A percentile compares a stretch with the other conserved stretches of the same genome.
phyloP scores from a whole-genome alignment of 2,113 vertebrate genomes.

The Neomonachus schauinslandi region DNA sequence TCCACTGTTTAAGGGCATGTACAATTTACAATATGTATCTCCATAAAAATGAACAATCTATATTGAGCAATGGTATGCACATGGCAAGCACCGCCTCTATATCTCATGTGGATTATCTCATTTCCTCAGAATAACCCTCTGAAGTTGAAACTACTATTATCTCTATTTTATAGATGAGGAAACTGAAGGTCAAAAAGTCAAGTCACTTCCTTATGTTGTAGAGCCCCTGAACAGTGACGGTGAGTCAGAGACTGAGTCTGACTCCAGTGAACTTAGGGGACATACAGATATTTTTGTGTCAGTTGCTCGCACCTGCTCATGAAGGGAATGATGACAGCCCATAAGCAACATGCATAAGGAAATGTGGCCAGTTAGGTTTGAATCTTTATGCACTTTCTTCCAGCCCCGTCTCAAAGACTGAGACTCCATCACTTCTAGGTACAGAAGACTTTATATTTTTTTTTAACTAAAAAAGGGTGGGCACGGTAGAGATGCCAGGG shows the following conservation, averaged over 20 bases:
- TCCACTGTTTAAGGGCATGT: background rate
- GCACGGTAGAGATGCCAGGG: background rate
- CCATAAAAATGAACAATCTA: background rate
- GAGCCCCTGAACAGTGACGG: background rate
- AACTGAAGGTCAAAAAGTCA: conserved; percentile 10
- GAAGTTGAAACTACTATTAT: background rate
- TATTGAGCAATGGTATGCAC: background rate
- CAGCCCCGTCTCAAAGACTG: background rate
- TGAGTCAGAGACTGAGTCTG: background rate
- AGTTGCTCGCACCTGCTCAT: background rate
- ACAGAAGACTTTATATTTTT: background rate
- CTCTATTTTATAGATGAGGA: background rate
- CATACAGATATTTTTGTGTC: background rate
- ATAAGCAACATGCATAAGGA: background rate
- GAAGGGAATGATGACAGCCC: background rate
- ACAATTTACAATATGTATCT: background rate
- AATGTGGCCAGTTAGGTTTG: background rate
- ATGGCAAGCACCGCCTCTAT: background rate
- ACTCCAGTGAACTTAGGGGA: background rate
- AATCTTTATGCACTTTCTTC: background rate
- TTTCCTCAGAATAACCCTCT: background rate
- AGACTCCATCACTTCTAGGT: background rate
- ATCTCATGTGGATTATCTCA: background rate
- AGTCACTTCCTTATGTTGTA: background rate
- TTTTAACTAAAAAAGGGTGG: background rate